phyloP scores from a whole-genome alignment of 2,113 vertebrate genomes.

The Pontoporia blainvillei region DNA sequence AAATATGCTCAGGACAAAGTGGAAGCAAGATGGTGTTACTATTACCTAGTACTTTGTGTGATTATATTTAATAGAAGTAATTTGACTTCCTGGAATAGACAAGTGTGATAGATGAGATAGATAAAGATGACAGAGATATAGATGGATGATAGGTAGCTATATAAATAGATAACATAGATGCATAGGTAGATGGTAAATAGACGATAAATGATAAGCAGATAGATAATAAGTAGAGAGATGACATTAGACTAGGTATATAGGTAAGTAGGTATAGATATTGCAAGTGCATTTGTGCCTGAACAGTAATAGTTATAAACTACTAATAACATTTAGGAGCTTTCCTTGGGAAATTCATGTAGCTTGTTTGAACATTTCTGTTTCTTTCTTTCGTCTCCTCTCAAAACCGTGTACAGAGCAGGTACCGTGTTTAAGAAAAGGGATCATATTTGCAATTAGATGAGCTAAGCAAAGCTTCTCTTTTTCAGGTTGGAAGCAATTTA shows the following conservation, averaged over 20 bases:
- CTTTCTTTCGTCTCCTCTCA: not conserved
- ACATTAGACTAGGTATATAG: not conserved
- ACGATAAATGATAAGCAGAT: not conserved
- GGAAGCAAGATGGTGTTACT: not conserved
- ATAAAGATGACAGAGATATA: not conserved
- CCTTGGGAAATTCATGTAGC: no score
- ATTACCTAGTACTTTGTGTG: not conserved
- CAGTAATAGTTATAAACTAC: not conserved
- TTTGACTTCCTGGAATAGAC: not conserved
- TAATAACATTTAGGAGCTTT: not conserved
- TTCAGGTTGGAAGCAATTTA: not conserved
- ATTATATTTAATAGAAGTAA: not conserved
- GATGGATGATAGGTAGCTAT: no score
- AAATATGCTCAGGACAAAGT: not conserved
- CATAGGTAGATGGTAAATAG: not conserved
- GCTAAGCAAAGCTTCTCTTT: not conserved
- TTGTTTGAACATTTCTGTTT: not conserved
- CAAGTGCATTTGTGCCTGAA: not conserved
- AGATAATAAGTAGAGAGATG: not conserved
- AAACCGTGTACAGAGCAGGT: fast-evolving
- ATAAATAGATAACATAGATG: not conserved
- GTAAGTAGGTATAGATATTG: not conserved
- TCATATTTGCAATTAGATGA: not conserved
- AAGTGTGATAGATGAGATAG: fast-evolving
- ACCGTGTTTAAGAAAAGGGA: not conserved